Conservation (phyloP, 1,140 invertebrate species). For the Bombus waltoni region DNA sequence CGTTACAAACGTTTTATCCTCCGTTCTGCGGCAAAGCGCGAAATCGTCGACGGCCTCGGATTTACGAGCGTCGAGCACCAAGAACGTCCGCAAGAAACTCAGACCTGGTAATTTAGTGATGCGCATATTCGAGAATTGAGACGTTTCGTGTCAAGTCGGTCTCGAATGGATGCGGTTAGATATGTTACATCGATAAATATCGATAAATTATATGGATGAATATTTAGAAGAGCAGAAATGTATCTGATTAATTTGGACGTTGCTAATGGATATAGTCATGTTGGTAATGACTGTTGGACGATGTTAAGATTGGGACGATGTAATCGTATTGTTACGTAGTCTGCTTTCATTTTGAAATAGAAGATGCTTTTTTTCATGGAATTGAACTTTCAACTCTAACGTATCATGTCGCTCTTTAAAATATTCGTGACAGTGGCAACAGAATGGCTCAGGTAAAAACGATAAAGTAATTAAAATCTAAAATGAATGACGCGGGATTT, state of each 20-base stretch:
- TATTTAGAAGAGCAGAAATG: not conserved
- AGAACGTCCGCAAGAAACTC: constrained; percentile 48
- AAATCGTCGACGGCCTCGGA: constrained; percentile 58
- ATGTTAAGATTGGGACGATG: too few species aligned
- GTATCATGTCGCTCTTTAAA: not conserved
- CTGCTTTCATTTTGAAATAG: not conserved
- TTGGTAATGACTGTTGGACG: too few species aligned
- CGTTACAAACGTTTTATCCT: constrained; percentile 44
- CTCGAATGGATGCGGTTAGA: not conserved
- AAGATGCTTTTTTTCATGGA: not conserved
- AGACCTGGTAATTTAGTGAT: constrained; percentile 50
- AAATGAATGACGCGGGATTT: not conserved
- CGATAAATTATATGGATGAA: not conserved
- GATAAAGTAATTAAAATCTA: not conserved
- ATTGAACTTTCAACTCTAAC: not conserved
- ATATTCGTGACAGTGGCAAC: not conserved
- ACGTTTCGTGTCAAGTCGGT: constrained; percentile 13
- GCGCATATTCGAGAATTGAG: constrained; percentile 41
- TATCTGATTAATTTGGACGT: not conserved
- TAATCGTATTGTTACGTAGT: not conserved
- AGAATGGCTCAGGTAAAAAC: not conserved
- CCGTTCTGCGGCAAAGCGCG: constrained; percentile 44
- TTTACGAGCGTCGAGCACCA: constrained; percentile 55
- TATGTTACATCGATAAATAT: not conserved
- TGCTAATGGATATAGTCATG: not conserved